A percentile compares a stretch with the other conserved stretches of the same genome.
phyloP scores from a whole-genome alignment of 2,797 vertebrate species.

The Podargus strigoides region DNA sequence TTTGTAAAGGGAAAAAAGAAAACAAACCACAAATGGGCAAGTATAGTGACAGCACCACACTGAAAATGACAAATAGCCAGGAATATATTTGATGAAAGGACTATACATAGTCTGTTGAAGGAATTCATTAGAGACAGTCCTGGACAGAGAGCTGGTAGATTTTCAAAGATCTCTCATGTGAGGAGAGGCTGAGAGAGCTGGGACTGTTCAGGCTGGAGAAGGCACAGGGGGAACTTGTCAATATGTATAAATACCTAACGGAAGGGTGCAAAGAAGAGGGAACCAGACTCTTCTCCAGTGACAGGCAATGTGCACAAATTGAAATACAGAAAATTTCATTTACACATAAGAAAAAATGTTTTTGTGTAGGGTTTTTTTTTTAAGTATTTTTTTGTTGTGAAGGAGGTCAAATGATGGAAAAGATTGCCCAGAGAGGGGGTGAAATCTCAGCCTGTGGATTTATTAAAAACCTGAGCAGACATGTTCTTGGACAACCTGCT shows the following conservation, averaged over 20 bases:
- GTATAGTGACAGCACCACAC: not conserved
- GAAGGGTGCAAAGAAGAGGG: not conserved
- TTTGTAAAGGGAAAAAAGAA: too few relatives aligned
- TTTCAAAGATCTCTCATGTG: not conserved
- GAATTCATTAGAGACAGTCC: not conserved
- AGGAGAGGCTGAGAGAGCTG: not conserved
- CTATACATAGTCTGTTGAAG: not conserved
- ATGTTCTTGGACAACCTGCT: not conserved
- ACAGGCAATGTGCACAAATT: not conserved
- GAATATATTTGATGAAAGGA: not conserved
- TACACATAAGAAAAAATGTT: not conserved
- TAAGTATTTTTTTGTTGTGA: not conserved
- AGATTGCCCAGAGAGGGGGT: not conserved
- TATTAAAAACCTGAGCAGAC: not conserved
- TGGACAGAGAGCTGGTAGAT: not conserved
- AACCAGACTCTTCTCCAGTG: not conserved
- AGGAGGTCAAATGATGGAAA: not conserved
- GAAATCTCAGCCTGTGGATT: not conserved
- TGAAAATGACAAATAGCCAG: not conserved
- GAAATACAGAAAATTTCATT: not conserved
- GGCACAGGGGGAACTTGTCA: too few relatives aligned
- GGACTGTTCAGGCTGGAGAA: too few relatives aligned
- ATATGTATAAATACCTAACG: too few relatives aligned
- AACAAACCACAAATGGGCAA: too few relatives aligned
- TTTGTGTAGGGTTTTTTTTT: too few relatives aligned